Evolutionary conservation across 1,140 invertebrate genomes (phyloP), one percentile per base, ranked within the genome.

Genomic region (Drosophila nikananu): DNA sequence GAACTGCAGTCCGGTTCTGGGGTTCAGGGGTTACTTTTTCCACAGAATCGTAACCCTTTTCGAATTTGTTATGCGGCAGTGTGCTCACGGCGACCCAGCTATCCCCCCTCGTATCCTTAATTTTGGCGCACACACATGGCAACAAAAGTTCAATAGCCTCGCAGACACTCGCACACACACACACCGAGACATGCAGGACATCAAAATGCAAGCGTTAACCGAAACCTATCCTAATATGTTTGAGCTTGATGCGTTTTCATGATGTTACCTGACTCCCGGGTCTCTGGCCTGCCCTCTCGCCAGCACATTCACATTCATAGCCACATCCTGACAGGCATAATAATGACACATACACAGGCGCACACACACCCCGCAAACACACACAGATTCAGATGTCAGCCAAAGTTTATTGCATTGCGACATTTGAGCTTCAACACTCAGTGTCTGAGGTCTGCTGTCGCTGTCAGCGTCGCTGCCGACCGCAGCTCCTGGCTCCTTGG

Each of bases 201-300:
- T 89, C 84, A 87, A 83, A 87, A 89, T 87, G 84, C 86, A 87
- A 73, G 84, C 86, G 82, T 89, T 89, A 89, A 90, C 64, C 81
- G 77, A 90, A 90, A 90, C 86, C 86, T 90, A 90, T 90, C 86
- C 86, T 90, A 90, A 90, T 90, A 90, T 90, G 83, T 90, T 90
- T 90, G 81, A 65, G 86, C 86, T 90, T 90, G 86, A 90, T 90
- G 86, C 86, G 86, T 83, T 89, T 89, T 87, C 84, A 87, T 87
- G 83, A 78, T 83, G 84, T 81, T 90, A 90, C 86, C 86, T 89
- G 86, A 82, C 73, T 80, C 62, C 61, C 48, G 46, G 71, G 65
- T 62, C 54, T 41, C 41, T 49, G 57, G 44, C 44, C 81, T 81
- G 65, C 75, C 68, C 82, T 73, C 57, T 23, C 15, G 35, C 10